A percentile compares a stretch with the other conserved stretches of the same genome.
These are phyloP conservation scores for Thymelicus acteon DNA, from an alignment of 2,888 invertebrate species.

Conservation along the genomic window DNA sequence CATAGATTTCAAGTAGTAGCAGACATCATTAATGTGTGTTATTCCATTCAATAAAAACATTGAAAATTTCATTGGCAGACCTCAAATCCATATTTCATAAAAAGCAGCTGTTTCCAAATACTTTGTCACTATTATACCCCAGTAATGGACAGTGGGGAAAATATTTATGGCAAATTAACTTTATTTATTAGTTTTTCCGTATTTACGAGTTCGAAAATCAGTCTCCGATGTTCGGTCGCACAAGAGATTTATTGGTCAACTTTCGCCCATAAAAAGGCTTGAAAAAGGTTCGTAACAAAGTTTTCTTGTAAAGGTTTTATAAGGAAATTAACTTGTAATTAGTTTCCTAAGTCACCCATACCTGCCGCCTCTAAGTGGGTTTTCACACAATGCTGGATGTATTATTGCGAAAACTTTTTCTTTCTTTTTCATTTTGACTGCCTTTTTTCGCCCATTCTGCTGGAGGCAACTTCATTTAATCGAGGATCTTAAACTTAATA, in stretches of 20 bases:
- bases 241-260: conserved; percentile 29
- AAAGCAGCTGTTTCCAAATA: conserved; percentile 29
- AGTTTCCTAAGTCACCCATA: conserved; percentile 17
- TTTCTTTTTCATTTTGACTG: not conserved
- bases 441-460: too few species aligned
- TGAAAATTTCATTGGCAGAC: not conserved
- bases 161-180: conserved; percentile 48
- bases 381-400: not conserved
- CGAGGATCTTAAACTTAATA: too few species aligned
- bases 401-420: not conserved
- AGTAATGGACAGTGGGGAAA: conserved; percentile 35
- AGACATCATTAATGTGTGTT: too few species aligned
- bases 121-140: conserved; percentile 32
- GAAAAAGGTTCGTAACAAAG: conserved; percentile 15
- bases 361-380: not conserved
- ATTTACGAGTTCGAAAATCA: conserved; percentile 36
- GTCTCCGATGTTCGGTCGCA: conserved; percentile 16
- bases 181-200: conserved; percentile 45
- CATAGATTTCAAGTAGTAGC: too few species aligned
- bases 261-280: conserved; percentile 36
- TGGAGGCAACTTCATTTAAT: too few species aligned
- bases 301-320: conserved; percentile 32
- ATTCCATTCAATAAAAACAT: not conserved
- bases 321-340: conserved; percentile 35
- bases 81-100: conserved; percentile 24